Evolutionary conservation across 2,888 invertebrate genomes (phyloP).

Genomic region (Pilophorus perplexus): DNA sequence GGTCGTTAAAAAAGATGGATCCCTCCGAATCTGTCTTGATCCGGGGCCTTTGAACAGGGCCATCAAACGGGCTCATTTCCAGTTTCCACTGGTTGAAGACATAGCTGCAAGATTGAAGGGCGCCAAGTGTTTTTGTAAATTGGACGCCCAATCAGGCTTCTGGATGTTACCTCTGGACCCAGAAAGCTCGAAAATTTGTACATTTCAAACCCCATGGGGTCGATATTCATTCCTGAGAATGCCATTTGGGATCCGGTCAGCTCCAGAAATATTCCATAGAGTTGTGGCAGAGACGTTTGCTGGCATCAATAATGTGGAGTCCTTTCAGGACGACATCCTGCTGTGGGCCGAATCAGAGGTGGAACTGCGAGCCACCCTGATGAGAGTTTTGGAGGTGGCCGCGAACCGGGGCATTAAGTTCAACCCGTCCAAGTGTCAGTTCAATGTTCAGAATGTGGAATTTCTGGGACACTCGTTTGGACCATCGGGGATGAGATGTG

Average conservation of each 20-base stretch:
- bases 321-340: conserved; percentile 44
- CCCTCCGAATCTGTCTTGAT: conserved; percentile 41
- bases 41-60: conserved; percentile 27
- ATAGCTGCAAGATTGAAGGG: conserved; percentile 17
- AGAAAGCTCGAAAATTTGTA: conserved; percentile 11
- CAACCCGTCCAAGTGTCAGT: conserved; percentile 49
- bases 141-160: conserved; percentile 36
- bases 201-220: conserved; percentile 38
- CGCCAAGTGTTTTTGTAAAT: conserved; percentile 30
- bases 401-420: conserved; percentile 46
- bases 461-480: conserved; percentile 50
- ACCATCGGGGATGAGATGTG: conserved; percentile 25
- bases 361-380: conserved; percentile 27
- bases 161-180: conserved; percentile 35
- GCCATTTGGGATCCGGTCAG: conserved; percentile 51
- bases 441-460: conserved; percentile 45
- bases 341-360: conserved; percentile 26
- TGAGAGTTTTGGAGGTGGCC: conserved; percentile 34
- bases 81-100: conserved; percentile 33
- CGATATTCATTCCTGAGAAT: conserved; percentile 50
- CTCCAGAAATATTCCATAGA: conserved; percentile 47
- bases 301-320: conserved; percentile 33
- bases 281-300: conserved; percentile 35
- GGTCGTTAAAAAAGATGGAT: conserved; percentile 9
- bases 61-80: conserved; percentile 27